Evolutionary conservation across 2,797 vertebrate genomes (phyloP).

Genomic region (Falco concolor): DNA sequence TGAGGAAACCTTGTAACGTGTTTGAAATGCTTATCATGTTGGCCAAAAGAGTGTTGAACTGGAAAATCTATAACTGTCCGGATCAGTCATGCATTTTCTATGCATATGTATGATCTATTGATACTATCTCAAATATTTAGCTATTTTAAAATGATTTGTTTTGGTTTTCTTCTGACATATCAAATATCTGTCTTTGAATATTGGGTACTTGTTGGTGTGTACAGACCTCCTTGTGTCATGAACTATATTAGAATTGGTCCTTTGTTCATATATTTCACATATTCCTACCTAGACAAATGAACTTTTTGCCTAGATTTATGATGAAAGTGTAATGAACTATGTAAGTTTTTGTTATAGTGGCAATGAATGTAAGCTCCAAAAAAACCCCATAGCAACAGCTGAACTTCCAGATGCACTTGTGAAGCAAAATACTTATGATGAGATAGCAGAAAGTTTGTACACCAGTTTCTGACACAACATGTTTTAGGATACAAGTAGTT

Average conservation of each 20-base stretch:
- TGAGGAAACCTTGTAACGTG: background rate
- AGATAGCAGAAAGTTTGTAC: background rate
- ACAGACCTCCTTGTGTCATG: background rate
- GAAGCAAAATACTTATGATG: background rate
- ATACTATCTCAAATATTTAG: background rate
- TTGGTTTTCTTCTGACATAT: background rate
- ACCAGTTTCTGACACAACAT: background rate
- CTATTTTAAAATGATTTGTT: background rate
- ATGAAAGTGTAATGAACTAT: background rate
- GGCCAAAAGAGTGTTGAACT: background rate
- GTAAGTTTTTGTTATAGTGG: background rate
- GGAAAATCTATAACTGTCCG: background rate
- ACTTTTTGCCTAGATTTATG: background rate
- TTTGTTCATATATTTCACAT: background rate
- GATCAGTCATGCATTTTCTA: background rate
- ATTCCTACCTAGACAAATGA: background rate
- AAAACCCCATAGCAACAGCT: background rate
- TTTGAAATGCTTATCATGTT: background rate
- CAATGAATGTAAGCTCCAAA: background rate
- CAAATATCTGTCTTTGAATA: background rate
- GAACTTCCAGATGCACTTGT: background rate
- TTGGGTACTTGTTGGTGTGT: background rate
- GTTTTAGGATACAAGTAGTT: background rate
- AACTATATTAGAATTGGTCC: background rate
- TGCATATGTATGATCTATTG: background rate